phyloP scores from a whole-genome alignment of 2,113 vertebrate genomes.

The Mastomys natalensis region DNA sequence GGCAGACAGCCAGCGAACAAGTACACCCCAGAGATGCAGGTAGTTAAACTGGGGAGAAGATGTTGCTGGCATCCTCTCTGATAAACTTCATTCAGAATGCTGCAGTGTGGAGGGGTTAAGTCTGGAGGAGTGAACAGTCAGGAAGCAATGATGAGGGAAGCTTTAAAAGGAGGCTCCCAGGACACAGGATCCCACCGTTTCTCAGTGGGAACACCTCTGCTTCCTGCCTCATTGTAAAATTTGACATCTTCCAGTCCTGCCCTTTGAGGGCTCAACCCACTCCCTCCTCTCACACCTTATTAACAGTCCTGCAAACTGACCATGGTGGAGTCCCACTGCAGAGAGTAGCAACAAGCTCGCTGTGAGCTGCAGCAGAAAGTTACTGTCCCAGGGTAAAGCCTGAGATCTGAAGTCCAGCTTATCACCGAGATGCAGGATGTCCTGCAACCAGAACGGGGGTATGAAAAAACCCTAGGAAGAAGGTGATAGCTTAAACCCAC shows the following conservation, averaged over 20 bases:
- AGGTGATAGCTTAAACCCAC: background rate
- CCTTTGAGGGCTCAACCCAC: background rate
- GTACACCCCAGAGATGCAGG: background rate
- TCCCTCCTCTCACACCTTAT: background rate
- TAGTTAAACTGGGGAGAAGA: no score
- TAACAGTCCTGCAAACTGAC: no score
- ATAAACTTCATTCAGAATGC: no score
- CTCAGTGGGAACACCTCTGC: background rate
- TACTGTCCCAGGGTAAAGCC: background rate
- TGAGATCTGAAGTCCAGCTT: accelerated
- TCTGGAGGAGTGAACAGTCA: background rate
- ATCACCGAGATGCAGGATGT: accelerated
- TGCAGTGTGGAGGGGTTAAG: background rate
- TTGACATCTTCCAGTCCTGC: background rate
- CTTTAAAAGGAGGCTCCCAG: background rate
- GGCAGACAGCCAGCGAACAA: background rate
- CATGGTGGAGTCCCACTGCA: background rate
- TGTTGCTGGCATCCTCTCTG: accelerated
- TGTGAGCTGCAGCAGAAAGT: background rate
- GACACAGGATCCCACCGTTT: no score
- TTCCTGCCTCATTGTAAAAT: background rate
- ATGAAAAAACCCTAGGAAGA: background rate
- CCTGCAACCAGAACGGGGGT: background rate
- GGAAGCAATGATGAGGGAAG: no score
- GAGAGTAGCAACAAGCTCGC: accelerated